Percentiles rank a stretch among this genome's conserved stretches.
These are phyloP conservation scores for Tuberolachnus salignus DNA, from an alignment of 2,888 invertebrate species.

Conservation along the genomic window DNA sequence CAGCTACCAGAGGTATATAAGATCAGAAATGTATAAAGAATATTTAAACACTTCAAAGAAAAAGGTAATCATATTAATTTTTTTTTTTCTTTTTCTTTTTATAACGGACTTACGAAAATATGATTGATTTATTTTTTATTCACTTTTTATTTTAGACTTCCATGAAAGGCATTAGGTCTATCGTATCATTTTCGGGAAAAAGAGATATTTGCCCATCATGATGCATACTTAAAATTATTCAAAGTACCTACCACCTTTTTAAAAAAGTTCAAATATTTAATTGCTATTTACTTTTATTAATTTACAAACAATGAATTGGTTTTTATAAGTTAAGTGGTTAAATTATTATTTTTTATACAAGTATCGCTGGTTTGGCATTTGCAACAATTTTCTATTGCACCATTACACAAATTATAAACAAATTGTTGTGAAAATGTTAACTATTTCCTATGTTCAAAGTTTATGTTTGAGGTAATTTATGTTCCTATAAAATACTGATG, in stretches of 20 bases:
- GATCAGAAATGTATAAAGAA: conserved; percentile 99
- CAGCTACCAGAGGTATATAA: conserved; percentile 94
- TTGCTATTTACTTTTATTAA: conserved; percentile 17
- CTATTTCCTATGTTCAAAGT: conserved; percentile 20
- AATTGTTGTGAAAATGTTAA: conserved; percentile 51
- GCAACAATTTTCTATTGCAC: conserved; percentile 12
- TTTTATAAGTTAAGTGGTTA: conserved; percentile 26
- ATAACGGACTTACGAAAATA: not conserved
- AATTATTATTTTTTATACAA: conserved; percentile 42
- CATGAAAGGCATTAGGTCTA: conserved; percentile 83
- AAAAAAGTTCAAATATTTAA: conserved; percentile 40
- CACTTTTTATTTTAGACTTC: conserved; percentile 73
- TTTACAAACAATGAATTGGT: conserved; percentile 1
- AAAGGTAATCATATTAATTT: conserved; percentile 72
- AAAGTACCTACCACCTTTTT: conserved; percentile 35
- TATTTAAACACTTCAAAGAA: conserved; percentile 94
- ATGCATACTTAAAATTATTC: conserved; percentile 29
- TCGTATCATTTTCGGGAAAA: conserved; percentile 74
- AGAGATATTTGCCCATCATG: conserved; percentile 54
- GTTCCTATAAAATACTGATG: conserved; percentile 51
- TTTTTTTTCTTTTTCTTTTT: conserved; percentile 19
- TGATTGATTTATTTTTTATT: not conserved
- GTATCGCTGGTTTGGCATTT: not conserved
- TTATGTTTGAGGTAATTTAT: conserved; percentile 42
- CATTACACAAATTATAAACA: conserved; percentile 32